A percentile compares a stretch with the other conserved stretches of the same genome.
Conservation (phyloP, 2,113 vertebrate genomes). For the Semicossyphus pulcher region DNA sequence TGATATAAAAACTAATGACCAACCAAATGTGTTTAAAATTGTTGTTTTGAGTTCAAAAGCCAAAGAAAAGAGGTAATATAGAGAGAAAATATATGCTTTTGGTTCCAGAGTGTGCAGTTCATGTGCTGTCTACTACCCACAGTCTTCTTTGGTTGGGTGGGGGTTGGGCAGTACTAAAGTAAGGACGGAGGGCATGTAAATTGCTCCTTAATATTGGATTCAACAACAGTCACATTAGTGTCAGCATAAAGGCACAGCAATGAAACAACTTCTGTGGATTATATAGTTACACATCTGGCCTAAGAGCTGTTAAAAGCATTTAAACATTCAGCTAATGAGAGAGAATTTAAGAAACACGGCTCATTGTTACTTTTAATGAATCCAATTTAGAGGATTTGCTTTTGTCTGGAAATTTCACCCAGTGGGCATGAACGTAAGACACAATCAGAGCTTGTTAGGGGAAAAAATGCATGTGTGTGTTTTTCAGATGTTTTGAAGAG, state of each 20-base stretch:
- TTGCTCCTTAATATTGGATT: background rate
- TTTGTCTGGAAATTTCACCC: constrained; percentile 14
- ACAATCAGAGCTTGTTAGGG: background rate
- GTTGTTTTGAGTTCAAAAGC: too few species aligned
- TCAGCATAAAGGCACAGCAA: background rate
- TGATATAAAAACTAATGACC: too few species aligned
- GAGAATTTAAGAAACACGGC: background rate
- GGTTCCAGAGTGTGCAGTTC: too few species aligned
- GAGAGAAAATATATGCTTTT: too few species aligned
- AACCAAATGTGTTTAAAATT: too few species aligned
- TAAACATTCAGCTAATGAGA: background rate
- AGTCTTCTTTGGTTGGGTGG: too few species aligned
- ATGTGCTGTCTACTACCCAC: too few species aligned
- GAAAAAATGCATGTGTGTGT: background rate
- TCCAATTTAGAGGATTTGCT: constrained; percentile 8
- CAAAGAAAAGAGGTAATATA: too few species aligned
- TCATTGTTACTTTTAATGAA: constrained; percentile 22
- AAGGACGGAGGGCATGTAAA: too few species aligned
- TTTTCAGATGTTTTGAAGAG: background rate
- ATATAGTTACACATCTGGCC: background rate
- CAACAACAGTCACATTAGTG: background rate
- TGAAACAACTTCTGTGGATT: background rate
- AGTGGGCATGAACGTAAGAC: background rate
- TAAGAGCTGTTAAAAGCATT: constrained; percentile 8
- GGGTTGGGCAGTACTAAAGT: too few species aligned